Evolutionary conservation across 2,113 vertebrate genomes (phyloP), one percentile per base, ranked within the genome.

Genomic region (Scolopax mira): DNA sequence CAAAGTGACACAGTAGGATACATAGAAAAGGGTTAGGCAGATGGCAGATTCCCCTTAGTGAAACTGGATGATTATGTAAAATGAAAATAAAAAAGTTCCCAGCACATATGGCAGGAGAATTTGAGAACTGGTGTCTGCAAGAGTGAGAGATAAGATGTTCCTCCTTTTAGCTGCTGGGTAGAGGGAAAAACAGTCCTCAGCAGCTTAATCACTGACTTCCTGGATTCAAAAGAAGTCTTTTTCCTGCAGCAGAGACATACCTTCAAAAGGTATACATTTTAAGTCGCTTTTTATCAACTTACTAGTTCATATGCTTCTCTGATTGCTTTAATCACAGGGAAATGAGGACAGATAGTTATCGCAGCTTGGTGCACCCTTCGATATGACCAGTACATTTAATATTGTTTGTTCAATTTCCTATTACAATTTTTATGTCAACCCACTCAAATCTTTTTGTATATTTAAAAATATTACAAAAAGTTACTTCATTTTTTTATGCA

Each of bases 31-130:
- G 13, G 73, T 73, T 79, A 92, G 54, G 35, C 79, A 92, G 66
- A 90, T 77, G 81, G 79, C n/a, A 93, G 23, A 92, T 88, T 96
- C 87, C 44, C 27, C 39, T 83, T 37, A 79, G 75, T 82, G 28
- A 81, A 95, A 93, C 33, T 61, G 64, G 42, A 75, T 95, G 48
- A 81, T 69, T 93, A 85, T 90, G 37, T 90, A 93, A 96, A 94
- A 93, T 73, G n/a, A 66, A 78, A 90, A 92, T 67, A 46, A 95
- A 83, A 94, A 66, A 48, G 11, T 83, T 96, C 61, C 70, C 42
- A 94, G 71, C 48, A 87, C 85, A 96, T 94, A 88, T 94, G 74
- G 37, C 58, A 58, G 77, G 10, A 91, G 77, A 90, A 81, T 81
- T 89, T 91, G 60, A 86, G 46, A 88, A 85, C 49, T 79, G 4